Base-by-base conservation (phyloP, 2,797 vertebrate genomes). In the Epinephelus coioides region DNA sequence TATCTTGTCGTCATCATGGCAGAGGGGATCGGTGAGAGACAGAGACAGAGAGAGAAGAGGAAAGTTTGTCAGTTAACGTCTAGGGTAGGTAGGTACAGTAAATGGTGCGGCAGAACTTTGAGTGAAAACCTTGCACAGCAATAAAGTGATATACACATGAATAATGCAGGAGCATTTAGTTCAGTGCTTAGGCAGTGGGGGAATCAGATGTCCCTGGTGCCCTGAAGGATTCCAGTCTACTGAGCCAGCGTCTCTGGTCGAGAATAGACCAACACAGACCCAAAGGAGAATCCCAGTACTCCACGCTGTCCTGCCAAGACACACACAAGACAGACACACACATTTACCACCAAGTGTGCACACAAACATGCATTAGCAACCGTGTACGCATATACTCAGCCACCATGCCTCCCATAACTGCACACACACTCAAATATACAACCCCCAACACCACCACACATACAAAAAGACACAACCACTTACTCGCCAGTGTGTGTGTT, bases 131-230 rank as follows among this genome's bases (percentile, higher is more conserved):
- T 94, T 93, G 91, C 91, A 87, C 90, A 91, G 93, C 94, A 95
- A 95, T 93, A 95, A 93, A 93, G 93, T 92, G 92, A 95, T 94
- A 95, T 93, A 93, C 90, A 92, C 88, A 93, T 95, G 94, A 95
- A 96, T 95, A 95, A 95, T 96, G 91, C 84, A 95, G 92, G 82
- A 93, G 92, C 91, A 87, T 95, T 95, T 95, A 94, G 93, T 94
- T 95, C 89, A 90, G 90, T 88, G 90, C 92, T 94, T 91, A 93
- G 91, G 88, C 86, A 91, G 86, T 84, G 81, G 75, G 90, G 90
- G 93, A 92, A 93, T 93, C 94, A 94, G 88, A 90, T 93, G 93
- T 94, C 92, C 92, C 92, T 80, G 91, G 90, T 91, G 93, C 89
- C 93, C 87, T 88, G 77, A 90, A 94, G 91, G 91, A 94, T 92